These are phyloP conservation scores for Apis mellifera DNA, from an alignment of 1,140 invertebrate genomes.

Conservation along the genomic window Amel_HAv3.1 CM009939.2:8843001-8843500, in stretches of 20 bases:
- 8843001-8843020: conserved; percentile 29
- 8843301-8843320: background rate
- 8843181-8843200: too few species aligned
- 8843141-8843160: too few species aligned
- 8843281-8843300: background rate
- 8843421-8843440: conserved; percentile 46
- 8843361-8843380: conserved; percentile 23
- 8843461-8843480: conserved; percentile 54
- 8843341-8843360: conserved; percentile 18
- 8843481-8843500: conserved; percentile 51
- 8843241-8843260: too few species aligned
- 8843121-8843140: too few species aligned
- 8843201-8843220: too few species aligned
- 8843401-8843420: conserved; percentile 47
- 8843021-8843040: conserved; percentile 23
- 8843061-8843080: background rate
- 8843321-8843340: conserved; percentile 8
- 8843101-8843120: too few species aligned
- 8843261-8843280: too few species aligned
- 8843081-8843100: background rate
- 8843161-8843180: too few species aligned
- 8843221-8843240: too few species aligned
- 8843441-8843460: conserved; percentile 42
- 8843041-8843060: background rate
- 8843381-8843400: conserved; percentile 38